phyloP scores from a whole-genome alignment of 2,797 vertebrate species.

The Hippocampus kuda region DNA sequence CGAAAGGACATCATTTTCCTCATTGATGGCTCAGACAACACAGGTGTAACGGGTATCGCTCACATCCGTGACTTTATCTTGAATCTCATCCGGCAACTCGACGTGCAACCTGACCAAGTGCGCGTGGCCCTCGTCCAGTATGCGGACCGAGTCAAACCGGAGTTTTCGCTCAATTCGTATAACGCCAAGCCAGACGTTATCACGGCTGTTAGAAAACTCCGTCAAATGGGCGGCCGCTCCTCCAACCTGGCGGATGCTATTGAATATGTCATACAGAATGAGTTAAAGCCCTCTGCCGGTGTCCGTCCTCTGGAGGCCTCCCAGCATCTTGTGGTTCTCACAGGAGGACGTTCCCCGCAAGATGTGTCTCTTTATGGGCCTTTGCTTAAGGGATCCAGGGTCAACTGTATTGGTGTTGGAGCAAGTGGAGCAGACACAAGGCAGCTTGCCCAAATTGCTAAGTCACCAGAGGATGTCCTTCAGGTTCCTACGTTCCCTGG shows the following conservation, averaged over 20 bases:
- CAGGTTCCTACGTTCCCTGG: slow-evolving; percentile 69
- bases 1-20: slow-evolving; percentile 88
- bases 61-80: slow-evolving; percentile 85
- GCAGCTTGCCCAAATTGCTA: slow-evolving; percentile 74
- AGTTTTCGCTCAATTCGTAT: slow-evolving; percentile 79
- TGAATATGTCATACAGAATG: slow-evolving; percentile 70
- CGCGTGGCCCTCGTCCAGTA: slow-evolving; percentile 83
- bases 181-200: slow-evolving; percentile 68
- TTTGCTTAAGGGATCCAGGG: slow-evolving; percentile 57
- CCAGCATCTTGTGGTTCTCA: slow-evolving; percentile 88
- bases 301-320: slow-evolving; percentile 77
- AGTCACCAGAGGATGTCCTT: slow-evolving; percentile 60
- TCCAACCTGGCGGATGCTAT: slow-evolving; percentile 78
- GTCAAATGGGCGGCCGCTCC: slow-evolving; percentile 74
- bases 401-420: slow-evolving; percentile 79
- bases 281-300: slow-evolving; percentile 75
- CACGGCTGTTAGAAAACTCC: slow-evolving; percentile 73
- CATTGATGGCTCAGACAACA: slow-evolving; percentile 79
- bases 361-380: slow-evolving; percentile 68
- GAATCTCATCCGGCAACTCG: slow-evolving; percentile 74
- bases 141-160: slow-evolving; percentile 67
- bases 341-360: slow-evolving; percentile 76
- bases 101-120: slow-evolving; percentile 75
- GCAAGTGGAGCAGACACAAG: slow-evolving; percentile 60
- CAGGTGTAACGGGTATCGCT: slow-evolving; percentile 63